Evolutionary conservation across 2,113 vertebrate species (phyloP).

Genomic region (Neogobius melanostomus): DNA sequence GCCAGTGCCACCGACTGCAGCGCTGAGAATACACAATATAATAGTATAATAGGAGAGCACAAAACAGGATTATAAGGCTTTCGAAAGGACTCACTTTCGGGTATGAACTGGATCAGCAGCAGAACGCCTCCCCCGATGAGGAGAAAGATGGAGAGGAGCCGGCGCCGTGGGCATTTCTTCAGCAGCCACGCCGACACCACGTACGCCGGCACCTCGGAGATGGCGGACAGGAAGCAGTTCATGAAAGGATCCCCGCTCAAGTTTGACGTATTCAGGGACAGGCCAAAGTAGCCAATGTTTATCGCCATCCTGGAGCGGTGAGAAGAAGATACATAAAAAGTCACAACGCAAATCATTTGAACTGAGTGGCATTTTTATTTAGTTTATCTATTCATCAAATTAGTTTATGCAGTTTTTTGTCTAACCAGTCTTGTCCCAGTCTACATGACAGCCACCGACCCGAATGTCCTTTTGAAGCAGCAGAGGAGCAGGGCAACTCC

Average conservation of each 20-base stretch:
- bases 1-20: constrained; percentile 72
- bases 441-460: too few species aligned
- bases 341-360: too few species aligned
- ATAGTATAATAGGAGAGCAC: too few species aligned
- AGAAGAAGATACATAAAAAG: background rate
- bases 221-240: constrained; percentile 88
- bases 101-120: constrained; percentile 88
- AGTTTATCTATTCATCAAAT: too few species aligned
- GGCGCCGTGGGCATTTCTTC: constrained; percentile 76
- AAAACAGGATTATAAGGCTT: too few species aligned
- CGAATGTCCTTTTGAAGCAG: too few species aligned
- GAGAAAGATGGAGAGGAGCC: constrained; percentile 82
- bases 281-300: constrained; percentile 88
- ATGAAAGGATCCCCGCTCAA: constrained; percentile 86
- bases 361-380: too few species aligned
- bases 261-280: constrained; percentile 93
- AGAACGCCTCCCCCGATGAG: constrained; percentile 88
- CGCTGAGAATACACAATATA: constrained; percentile 61
- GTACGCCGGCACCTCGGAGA: constrained; percentile 87
- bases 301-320: constrained; percentile 68
- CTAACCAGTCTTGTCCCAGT: too few species aligned
- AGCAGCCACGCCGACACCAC: constrained; percentile 83
- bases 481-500: too few species aligned
- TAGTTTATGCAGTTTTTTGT: too few species aligned
- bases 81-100: constrained; percentile 57